Conservation (phyloP, 1,140 invertebrate genomes). For the Scaptomyza pallida region DNA sequence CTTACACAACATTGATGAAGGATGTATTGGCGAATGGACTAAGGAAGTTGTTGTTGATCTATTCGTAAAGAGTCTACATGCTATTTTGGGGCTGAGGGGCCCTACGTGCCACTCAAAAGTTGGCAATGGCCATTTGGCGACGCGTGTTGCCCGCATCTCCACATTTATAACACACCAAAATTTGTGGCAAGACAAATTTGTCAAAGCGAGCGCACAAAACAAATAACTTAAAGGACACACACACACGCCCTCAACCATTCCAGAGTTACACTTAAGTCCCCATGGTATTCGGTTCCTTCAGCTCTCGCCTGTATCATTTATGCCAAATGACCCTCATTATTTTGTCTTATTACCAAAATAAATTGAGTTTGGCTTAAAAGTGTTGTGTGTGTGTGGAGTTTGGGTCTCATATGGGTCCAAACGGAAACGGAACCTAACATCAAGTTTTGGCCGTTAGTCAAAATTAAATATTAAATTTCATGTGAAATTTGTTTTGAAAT, state of each 20-base stretch:
- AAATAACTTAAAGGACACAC: constrained; percentile 65
- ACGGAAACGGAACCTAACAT: constrained; percentile 13
- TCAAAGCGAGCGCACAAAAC: constrained; percentile 54
- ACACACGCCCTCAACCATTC: constrained; percentile 5
- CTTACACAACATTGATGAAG: constrained; percentile 8
- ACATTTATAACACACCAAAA: constrained; percentile 53
- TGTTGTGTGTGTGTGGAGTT: neutral
- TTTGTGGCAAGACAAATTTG: constrained; percentile 62
- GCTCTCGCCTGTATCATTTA: constrained; percentile 54
- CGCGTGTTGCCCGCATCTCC: constrained; percentile 32
- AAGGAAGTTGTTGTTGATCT: neutral
- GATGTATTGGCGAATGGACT: constrained; percentile 4
- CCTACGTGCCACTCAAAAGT: constrained; percentile 19
- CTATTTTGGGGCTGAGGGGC: neutral
- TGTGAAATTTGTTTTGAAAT: constrained; percentile 60
- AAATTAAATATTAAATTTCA: constrained; percentile 72
- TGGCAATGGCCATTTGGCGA: constrained; percentile 26
- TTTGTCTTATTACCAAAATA: constrained; percentile 78
- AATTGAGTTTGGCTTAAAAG: constrained; percentile 79
- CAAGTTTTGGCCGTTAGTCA: constrained; percentile 20
- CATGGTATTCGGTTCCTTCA: neutral
- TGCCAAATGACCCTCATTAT: constrained; percentile 82
- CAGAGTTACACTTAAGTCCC: constrained; percentile 9
- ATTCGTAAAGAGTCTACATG: too few relatives aligned
- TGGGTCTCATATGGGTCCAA: constrained; percentile 41